Percentiles rank a stretch among this genome's conserved stretches.
phyloP scores from a whole-genome alignment of 2,797 vertebrate genomes.

The Neosilurus mollespiculum region DNA sequence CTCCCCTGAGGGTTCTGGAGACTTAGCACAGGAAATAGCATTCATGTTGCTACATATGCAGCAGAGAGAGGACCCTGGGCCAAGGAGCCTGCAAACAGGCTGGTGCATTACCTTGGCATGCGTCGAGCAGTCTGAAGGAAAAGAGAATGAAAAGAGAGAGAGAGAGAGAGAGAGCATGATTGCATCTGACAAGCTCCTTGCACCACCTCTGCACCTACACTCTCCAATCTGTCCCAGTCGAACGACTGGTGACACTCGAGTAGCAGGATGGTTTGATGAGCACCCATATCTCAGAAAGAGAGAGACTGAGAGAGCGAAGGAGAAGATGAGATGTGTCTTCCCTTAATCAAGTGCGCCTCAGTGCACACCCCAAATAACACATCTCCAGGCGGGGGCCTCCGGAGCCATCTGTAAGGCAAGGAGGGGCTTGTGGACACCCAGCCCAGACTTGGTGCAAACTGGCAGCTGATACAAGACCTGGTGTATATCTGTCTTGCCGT shows the following conservation, averaged over 20 bases:
- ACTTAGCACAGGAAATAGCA: conserved; percentile 49
- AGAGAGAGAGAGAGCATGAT: conserved; percentile 46
- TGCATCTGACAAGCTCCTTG: conserved; percentile 54
- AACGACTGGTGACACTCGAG: conserved; percentile 59
- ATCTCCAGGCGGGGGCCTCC: conserved; percentile 70
- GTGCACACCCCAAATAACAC: conserved; percentile 69
- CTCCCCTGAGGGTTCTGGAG: conserved; percentile 48
- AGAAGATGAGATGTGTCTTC: conserved; percentile 61
- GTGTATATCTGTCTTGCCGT: conserved; percentile 15
- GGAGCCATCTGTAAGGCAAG: conserved; percentile 71
- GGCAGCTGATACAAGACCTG: conserved; percentile 28
- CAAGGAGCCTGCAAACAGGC: conserved; percentile 15
- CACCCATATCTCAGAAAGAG: conserved; percentile 63
- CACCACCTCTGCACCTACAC: conserved; percentile 35
- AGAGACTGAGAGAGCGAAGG: conserved; percentile 43
- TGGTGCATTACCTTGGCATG: conserved; percentile 36
- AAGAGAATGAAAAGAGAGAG: conserved; percentile 19
- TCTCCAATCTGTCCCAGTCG: conserved; percentile 40
- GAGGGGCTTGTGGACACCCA: conserved; percentile 33
- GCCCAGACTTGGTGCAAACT: conserved; percentile 40
- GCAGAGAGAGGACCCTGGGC: conserved; percentile 19
- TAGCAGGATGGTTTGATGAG: conserved; percentile 71
- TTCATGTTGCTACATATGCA: conserved; percentile 53
- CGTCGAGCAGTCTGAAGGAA: conserved; percentile 40
- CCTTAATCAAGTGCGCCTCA: conserved; percentile 72